Evolutionary conservation across 2,888 invertebrate genomes (phyloP).

Genomic region (Brachyopa scutellaris): DNA sequence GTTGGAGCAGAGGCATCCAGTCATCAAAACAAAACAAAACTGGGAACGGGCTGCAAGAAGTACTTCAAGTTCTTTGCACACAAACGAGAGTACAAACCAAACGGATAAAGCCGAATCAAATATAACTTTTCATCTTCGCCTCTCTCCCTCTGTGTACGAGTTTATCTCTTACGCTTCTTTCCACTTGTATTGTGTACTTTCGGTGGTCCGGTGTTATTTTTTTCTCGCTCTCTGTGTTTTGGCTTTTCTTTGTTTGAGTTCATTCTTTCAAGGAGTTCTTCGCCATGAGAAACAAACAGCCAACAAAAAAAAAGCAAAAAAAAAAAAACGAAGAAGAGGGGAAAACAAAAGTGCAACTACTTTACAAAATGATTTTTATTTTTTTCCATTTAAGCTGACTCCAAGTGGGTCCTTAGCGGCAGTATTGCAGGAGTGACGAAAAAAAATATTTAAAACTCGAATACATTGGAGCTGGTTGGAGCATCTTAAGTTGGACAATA

Average conservation of each 20-base stretch:
- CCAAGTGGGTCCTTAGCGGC: slow-evolving; percentile 50
- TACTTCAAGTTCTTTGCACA: slow-evolving; percentile 63
- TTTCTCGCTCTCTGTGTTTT: slow-evolving; percentile 40
- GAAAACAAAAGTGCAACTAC: slow-evolving; percentile 55
- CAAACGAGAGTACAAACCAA: slow-evolving; percentile 41
- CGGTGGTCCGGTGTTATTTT: slow-evolving; percentile 12
- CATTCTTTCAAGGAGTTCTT: slow-evolving; percentile 57
- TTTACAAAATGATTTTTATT: slow-evolving; percentile 66
- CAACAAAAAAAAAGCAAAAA: too few species aligned
- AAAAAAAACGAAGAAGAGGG: not conserved
- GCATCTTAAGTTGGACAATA: slow-evolving; percentile 46
- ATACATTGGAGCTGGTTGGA: slow-evolving; percentile 52
- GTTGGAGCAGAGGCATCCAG: slow-evolving; percentile 27
- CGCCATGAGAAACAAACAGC: slow-evolving; percentile 17
- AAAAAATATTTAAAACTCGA: slow-evolving; percentile 17
- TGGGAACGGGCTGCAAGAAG: slow-evolving; percentile 30
- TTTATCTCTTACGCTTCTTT: slow-evolving; percentile 16
- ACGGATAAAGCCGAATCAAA: slow-evolving; percentile 67
- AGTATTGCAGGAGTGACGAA: slow-evolving; percentile 10
- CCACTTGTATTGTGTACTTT: slow-evolving; percentile 36
- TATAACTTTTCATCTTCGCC: slow-evolving; percentile 53
- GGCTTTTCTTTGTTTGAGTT: slow-evolving; percentile 66
- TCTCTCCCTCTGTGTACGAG: not conserved
- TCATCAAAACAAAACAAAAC: not conserved
- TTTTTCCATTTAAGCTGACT: slow-evolving; percentile 56